Percentiles rank a stretch among this genome's conserved stretches.
Evolutionary conservation across 2,888 invertebrate species (phyloP).

Genomic region (Halictus ligatus): DNA sequence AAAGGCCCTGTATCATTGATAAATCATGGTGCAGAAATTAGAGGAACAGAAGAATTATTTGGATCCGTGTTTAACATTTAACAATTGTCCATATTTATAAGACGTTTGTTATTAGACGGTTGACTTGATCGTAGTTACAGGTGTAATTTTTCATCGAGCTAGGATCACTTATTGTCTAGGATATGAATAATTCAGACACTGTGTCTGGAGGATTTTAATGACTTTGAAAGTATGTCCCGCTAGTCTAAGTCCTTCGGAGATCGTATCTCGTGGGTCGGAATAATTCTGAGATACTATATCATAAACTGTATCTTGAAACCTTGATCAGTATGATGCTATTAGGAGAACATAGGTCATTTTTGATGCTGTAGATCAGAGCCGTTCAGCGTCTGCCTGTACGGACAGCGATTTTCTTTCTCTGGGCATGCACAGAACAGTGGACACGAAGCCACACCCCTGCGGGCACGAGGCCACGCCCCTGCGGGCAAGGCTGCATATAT

Average conservation of each 20-base stretch:
- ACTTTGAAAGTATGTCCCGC: background rate
- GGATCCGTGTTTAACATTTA: background rate
- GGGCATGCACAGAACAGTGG: too few relatives aligned
- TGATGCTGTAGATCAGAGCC: background rate
- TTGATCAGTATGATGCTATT: background rate
- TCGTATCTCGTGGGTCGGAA: background rate
- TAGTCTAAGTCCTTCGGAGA: background rate
- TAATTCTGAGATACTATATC: constrained; percentile 5
- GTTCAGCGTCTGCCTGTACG: too few relatives aligned
- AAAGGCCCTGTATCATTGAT: background rate
- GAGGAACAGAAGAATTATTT: background rate
- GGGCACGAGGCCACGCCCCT: too few relatives aligned
- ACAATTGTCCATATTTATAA: background rate
- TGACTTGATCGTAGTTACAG: constrained; percentile 1
- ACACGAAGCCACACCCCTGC: too few relatives aligned
- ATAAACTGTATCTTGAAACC: constrained; percentile 6
- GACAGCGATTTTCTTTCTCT: too few relatives aligned
- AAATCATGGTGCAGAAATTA: background rate
- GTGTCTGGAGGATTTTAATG: background rate
- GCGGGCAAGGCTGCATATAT: too few relatives aligned
- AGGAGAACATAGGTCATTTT: background rate
- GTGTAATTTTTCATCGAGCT: background rate
- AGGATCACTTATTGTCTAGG: background rate
- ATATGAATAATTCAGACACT: background rate
- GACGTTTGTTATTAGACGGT: background rate